Evolutionary conservation across 2,797 vertebrate genomes (phyloP).

Genomic region (Oryzias dopingdopingensis): DNA sequence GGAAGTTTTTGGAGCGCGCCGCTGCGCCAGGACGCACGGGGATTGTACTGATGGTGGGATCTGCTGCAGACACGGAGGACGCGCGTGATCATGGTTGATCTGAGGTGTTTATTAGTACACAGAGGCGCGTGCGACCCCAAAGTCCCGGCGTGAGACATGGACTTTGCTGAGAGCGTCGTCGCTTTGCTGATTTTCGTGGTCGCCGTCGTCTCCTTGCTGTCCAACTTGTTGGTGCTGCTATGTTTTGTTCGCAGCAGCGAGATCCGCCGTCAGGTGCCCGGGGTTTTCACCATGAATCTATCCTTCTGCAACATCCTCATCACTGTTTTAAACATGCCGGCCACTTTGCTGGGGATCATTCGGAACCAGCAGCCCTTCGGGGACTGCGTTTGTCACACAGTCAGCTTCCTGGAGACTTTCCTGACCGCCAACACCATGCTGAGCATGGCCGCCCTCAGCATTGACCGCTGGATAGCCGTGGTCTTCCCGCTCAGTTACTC

Average conservation of each 20-base stretch:
- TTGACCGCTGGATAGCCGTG: slow-evolving; percentile 86
- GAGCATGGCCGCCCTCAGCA: slow-evolving; percentile 85
- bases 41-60: slow-evolving; percentile 39
- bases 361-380: slow-evolving; percentile 80
- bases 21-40: slow-evolving; percentile 35
- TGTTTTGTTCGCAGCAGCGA: slow-evolving; percentile 84
- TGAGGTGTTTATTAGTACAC: slow-evolving; percentile 24
- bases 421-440: slow-evolving; percentile 83
- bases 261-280: slow-evolving; percentile 85
- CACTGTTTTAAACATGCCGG: slow-evolving; percentile 83
- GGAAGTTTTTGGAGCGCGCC: slow-evolving; percentile 47
- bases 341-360: slow-evolving; percentile 79
- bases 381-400: slow-evolving; percentile 77
- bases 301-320: slow-evolving; percentile 87
- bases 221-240: slow-evolving; percentile 85
- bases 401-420: slow-evolving; percentile 86
- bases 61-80: slow-evolving; percentile 19
- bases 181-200: slow-evolving; percentile 82
- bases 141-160: slow-evolving; percentile 79
- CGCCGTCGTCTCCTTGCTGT: slow-evolving; percentile 80
- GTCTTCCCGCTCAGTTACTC: slow-evolving; percentile 85
- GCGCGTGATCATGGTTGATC: slow-evolving; percentile 54
- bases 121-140: slow-evolving; percentile 39
- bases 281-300: slow-evolving; percentile 85
- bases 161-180: slow-evolving; percentile 81